phyloP scores from a whole-genome alignment of 2,888 invertebrate species.

The Amiota minor region DNA sequence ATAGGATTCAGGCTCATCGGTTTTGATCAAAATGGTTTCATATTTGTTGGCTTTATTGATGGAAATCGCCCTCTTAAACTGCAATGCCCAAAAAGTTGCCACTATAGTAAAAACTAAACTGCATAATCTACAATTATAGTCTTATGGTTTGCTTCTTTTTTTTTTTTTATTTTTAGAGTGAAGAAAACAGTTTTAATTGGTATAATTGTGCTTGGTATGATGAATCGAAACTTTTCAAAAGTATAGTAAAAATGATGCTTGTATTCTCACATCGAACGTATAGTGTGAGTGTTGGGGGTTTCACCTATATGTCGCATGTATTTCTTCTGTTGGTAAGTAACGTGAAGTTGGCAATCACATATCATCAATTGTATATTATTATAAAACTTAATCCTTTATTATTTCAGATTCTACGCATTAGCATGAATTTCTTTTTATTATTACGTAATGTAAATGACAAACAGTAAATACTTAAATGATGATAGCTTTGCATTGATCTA shows the following conservation, averaged over 20 bases:
- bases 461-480: background rate
- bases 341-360: background rate
- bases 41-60: background rate
- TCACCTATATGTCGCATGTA: background rate
- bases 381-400: no score
- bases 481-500: no score
- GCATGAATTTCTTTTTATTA: conserved; percentile 24
- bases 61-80: background rate
- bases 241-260: background rate
- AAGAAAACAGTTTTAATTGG: background rate
- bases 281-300: background rate
- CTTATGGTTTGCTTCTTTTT: background rate
- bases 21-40: background rate
- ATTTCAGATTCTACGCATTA: background rate
- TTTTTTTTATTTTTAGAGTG: background rate
- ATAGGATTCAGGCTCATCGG: background rate
- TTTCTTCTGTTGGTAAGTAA: background rate
- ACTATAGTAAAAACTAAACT: background rate
- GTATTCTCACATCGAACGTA: background rate
- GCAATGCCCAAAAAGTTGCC: background rate
- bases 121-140: background rate
- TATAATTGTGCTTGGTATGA: conserved; percentile 3
- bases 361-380: background rate
- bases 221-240: background rate
- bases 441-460: conserved; percentile 24